Percentiles rank a stretch among this genome's conserved stretches.
These are phyloP conservation scores for Crambe crambe DNA, from an alignment of 37 sponge, comb jelly and placozoan genomes.

Conservation along the genomic window DNA sequence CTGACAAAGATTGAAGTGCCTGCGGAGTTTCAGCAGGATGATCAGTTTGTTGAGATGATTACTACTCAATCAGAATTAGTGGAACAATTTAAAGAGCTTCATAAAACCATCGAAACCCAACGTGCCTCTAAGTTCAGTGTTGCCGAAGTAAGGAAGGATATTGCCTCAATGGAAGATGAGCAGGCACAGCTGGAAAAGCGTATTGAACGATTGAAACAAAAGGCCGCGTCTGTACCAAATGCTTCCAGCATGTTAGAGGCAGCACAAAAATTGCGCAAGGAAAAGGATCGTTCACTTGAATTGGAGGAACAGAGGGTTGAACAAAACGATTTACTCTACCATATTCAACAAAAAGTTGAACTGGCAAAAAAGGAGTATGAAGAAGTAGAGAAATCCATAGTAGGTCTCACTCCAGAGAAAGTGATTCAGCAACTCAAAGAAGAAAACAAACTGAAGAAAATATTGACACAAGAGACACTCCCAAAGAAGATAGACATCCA, in stretches of 20 bases:
- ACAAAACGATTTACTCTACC: slow-evolving; percentile 79
- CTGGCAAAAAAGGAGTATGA: slow-evolving; percentile 66
- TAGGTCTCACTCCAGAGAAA: slow-evolving; percentile 65
- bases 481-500: slow-evolving; percentile 73
- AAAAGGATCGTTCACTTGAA: slow-evolving; percentile 57
- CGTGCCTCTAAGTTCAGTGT: slow-evolving; percentile 78
- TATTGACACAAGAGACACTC: slow-evolving; percentile 75
- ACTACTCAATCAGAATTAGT: slow-evolving; percentile 70
- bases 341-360: slow-evolving; percentile 70
- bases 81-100: slow-evolving; percentile 94
- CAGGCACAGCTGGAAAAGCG: slow-evolving; percentile 81
- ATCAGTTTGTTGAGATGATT: slow-evolving; percentile 66
- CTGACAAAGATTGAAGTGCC: slow-evolving; percentile 94
- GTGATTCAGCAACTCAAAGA: slow-evolving; percentile 76
- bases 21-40: slow-evolving; percentile 87
- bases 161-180: slow-evolving; percentile 98
- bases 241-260: slow-evolving; percentile 68
- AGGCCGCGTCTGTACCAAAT: slow-evolving; percentile 58
- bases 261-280: slow-evolving; percentile 71
- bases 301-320: slow-evolving; percentile 59
- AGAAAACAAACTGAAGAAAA: slow-evolving; percentile 67
- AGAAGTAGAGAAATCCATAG: slow-evolving; percentile 39
- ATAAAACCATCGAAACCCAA: slow-evolving; percentile 84
- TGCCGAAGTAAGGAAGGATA: slow-evolving; percentile 91
- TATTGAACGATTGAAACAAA: slow-evolving; percentile 68